phyloP scores from a whole-genome alignment of 2,888 invertebrate species.

The Physocephala rufipes region DNA sequence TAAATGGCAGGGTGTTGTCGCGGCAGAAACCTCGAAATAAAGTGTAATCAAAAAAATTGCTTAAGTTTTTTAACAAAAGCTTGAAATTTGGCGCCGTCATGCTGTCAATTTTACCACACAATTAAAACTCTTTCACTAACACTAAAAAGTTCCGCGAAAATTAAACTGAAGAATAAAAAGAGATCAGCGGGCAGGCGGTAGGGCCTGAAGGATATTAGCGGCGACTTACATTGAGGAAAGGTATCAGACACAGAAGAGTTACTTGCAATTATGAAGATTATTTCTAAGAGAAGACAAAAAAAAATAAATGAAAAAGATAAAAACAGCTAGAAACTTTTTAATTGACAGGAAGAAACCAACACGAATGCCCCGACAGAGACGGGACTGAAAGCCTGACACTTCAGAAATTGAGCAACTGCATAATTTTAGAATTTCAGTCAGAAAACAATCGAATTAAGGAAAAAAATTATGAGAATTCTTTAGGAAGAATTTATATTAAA shows the following conservation, averaged over 20 bases:
- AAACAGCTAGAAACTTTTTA: constrained; percentile 18
- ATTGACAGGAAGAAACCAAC: constrained; percentile 8
- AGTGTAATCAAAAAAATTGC: neutral
- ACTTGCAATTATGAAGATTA: constrained; percentile 14
- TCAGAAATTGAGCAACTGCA: neutral
- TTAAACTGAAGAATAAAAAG: neutral
- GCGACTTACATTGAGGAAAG: neutral
- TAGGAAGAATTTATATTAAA: constrained; percentile 10
- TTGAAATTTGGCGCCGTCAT: neutral
- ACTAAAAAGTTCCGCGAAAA: neutral
- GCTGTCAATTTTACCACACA: constrained; percentile 20
- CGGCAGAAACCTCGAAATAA: neutral
- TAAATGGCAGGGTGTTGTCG: no score
- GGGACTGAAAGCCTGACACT: neutral
- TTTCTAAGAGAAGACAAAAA: no score
- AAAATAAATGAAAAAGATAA: neutral
- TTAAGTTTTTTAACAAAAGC: neutral
- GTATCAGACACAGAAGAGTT: neutral
- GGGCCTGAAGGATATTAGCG: neutral
- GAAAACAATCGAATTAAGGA: neutral
- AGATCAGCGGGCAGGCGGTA: neutral
- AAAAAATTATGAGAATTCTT: constrained; percentile 13
- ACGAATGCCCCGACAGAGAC: neutral
- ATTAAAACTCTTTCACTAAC: constrained; percentile 21
- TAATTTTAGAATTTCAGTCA: constrained; percentile 3